Evolutionary conservation across 2,113 vertebrate genomes (phyloP), one percentile per base, ranked within the genome.

Genomic region (Mustela lutreola): DNA sequence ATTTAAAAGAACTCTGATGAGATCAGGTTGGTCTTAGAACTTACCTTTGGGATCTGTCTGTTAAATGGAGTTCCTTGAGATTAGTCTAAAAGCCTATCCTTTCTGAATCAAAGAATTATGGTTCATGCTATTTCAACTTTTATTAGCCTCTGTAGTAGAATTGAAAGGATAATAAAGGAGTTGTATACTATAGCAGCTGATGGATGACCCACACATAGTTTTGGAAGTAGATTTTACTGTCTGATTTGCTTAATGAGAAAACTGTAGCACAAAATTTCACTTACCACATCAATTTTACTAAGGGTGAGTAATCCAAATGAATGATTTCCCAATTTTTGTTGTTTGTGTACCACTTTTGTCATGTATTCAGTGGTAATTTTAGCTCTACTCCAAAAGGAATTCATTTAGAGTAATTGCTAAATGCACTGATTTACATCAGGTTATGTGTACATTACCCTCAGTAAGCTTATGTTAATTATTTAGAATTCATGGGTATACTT

Each of bases 91-190:
- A 89, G 56, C 75, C 22, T 71, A 0, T 42, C 28, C 56, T 75
- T 95, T 88, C 33, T 19, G 26, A 33, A 15, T 92, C 31, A 28
- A 53, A 79, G 75, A 48, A 11, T 88, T n/a, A 56, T 73, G 21
- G 45, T n/a, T 91, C 60, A 53, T 97, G 70, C 75, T 33, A 28
- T 84, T 71, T 95, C 94, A 71, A 16, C 79, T 56, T 94, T 87
- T 83, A 82, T 81, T 48, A 58, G 8, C 18, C 2, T 94, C 26
- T 53, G 50, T 85, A 56, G 21, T 79, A 62, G 62, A 62, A 45
- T 78, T 28, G 8, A 94, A 65, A 31, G 87, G 33, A 92, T 92
- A 86, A 88, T 73, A 80, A 26, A 19, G 84, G 65, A 95, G 19
- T 31, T 86, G 11, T 82, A 5, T 75, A 62, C 22, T 60, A 63